phyloP scores from a whole-genome alignment of 2,113 vertebrate species.

The Platysternon megacephalum region DNA sequence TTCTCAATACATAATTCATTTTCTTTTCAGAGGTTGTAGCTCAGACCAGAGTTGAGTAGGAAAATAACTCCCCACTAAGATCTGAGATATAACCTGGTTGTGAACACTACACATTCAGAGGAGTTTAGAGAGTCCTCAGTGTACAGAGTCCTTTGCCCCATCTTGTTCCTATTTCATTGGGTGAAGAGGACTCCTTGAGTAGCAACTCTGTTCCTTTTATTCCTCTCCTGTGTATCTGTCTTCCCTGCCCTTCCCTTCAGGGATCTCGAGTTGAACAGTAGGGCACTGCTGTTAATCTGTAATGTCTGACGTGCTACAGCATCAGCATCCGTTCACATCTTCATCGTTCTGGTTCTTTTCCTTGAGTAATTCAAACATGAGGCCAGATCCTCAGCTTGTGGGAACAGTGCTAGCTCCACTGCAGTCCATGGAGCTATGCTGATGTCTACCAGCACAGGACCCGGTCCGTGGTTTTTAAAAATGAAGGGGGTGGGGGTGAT shows the following conservation, averaged over 20 bases:
- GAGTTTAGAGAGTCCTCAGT: background rate
- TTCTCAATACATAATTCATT: constrained; percentile 76
- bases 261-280: background rate
- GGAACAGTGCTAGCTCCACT: background rate
- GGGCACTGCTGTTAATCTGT: background rate
- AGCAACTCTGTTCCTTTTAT: constrained; percentile 43
- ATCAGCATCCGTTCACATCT: background rate
- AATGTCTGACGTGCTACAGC: background rate
- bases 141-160: background rate
- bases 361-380: background rate
- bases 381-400: background rate
- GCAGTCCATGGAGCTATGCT: background rate
- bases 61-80: background rate
- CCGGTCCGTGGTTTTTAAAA: background rate
- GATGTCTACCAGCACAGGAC: background rate
- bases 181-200: background rate
- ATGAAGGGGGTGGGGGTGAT: background rate
- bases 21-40: background rate
- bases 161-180: background rate
- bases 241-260: rapidly evolving
- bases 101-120: background rate
- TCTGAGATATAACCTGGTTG: background rate
- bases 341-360: background rate
- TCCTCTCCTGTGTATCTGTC: background rate
- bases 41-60: background rate